phyloP scores from a whole-genome alignment of 2,888 invertebrate genomes.

The Choristoneura rosaceana region DNA sequence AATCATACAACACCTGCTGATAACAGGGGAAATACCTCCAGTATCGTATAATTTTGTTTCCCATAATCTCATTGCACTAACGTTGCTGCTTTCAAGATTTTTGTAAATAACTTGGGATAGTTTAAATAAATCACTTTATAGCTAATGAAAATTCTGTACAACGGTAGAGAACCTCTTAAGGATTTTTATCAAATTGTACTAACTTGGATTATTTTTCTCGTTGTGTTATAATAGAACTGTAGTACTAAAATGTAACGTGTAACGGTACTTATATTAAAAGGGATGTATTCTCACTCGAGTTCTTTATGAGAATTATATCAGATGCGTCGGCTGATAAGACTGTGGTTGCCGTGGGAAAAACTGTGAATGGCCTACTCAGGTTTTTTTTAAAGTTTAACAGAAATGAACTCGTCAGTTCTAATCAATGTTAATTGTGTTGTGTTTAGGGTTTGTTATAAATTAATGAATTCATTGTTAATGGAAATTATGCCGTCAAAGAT shows the following conservation, averaged over 20 bases:
- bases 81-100: too few species aligned
- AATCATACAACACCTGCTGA: not conserved
- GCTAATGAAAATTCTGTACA: too few species aligned
- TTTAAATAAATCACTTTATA: too few species aligned
- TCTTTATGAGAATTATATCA: slow-evolving; percentile 62
- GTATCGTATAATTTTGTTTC: too few species aligned
- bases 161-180: too few species aligned
- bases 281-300: slow-evolving; percentile 20
- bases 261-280: slow-evolving; percentile 16
- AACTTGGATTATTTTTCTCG: not conserved
- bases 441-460: not conserved
- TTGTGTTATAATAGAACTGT: not conserved
- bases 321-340: slow-evolving; percentile 64
- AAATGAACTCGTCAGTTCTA: slow-evolving; percentile 6
- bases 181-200: not conserved
- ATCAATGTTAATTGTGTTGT: slow-evolving; percentile 9
- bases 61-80: too few species aligned
- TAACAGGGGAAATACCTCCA: not conserved
- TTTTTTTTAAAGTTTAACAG: slow-evolving; percentile 2
- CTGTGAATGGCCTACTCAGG: slow-evolving; percentile 25
- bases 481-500: not conserved
- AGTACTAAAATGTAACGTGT: not conserved
- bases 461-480: slow-evolving; percentile 8
- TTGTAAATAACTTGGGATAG: too few species aligned
- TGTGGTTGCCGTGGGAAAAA: slow-evolving; percentile 61